Base-by-base conservation (phyloP, 23 tunicate genomes). In the Styela clava region DNA sequence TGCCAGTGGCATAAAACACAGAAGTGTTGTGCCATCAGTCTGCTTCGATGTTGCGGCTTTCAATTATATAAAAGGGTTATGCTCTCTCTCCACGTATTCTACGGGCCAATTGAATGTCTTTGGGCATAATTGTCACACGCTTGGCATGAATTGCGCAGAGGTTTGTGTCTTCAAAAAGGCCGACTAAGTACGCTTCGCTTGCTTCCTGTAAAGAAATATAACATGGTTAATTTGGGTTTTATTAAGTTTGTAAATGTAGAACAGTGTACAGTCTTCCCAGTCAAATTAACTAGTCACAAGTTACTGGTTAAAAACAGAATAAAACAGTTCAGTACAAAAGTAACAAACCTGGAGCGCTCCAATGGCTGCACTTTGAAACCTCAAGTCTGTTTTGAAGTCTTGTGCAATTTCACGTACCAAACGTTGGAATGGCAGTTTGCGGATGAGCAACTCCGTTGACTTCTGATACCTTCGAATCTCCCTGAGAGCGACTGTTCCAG, bases 41-140 rank as follows among this genome's bases (percentile, higher is more conserved):
- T 44, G 7, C 12, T 44, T 5, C 56, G 56, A 5, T 44, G 56
- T 44, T 44, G 12, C 12, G 56, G 56, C 12, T 12, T 7, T 44
- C 56, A 44, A 12, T 44, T 35, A 29, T 22, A 5, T 16, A 3
- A 3, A 2, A 71, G 5, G 19, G 1, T 68, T 86, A 86, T 20
- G 98, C 98, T 33, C 98, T 80, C 72, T 94, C 98, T 64, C 98
- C 98, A 35, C 98, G 91, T 51, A 94, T 94, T 44, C 98, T 69
- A 5, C 98, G 88, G 51, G 98, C 98, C 62, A 94, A 79, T 62
- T 94, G 98, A 73, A 94, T 94, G 78, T 94, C 98, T 74, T 94
- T 94, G 62, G 98, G 98, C 98, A 94, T 94, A 83, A 94, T 94
- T 80, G 98, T 94, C 61, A 94, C 98, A 35, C 98, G 78, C 72